Conservation (phyloP, 2,888 invertebrate species). For the Reticulitermes lucifugus region DNA sequence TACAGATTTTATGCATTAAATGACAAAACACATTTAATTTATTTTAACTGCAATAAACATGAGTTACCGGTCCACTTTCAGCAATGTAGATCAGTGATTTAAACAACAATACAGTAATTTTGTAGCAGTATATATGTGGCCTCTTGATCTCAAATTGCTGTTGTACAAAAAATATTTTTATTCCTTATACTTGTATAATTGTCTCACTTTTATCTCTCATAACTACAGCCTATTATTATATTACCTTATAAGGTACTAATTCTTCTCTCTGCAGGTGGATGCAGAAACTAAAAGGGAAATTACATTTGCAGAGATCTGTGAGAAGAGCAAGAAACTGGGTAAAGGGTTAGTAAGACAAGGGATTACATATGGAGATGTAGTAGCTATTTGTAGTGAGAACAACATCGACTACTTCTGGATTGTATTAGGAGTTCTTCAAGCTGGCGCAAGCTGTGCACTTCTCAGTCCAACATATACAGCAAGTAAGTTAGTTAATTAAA, state of each 20-base stretch:
- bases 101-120: too few species aligned
- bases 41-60: too few species aligned
- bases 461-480: slow-evolving; percentile 74
- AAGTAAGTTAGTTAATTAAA: slow-evolving; percentile 61
- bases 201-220: too few species aligned
- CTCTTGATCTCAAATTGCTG: too few species aligned
- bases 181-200: too few species aligned
- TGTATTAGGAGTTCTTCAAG: slow-evolving; percentile 68
- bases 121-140: too few species aligned
- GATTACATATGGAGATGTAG: slow-evolving; percentile 68
- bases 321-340: slow-evolving; percentile 69
- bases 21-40: too few species aligned
- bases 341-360: slow-evolving; percentile 67
- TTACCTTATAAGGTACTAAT: neutral
- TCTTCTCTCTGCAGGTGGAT: slow-evolving; percentile 66
- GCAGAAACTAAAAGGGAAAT: slow-evolving; percentile 69
- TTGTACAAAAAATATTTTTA: too few species aligned
- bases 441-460: slow-evolving; percentile 71
- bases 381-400: slow-evolving; percentile 74
- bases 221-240: too few species aligned
- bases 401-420: slow-evolving; percentile 71
- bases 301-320: slow-evolving; percentile 68
- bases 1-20: too few species aligned
- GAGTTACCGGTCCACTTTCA: too few species aligned
- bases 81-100: too few species aligned